Conservation (phyloP, 2,113 vertebrate genomes). For the Oriolus oriolus region DNA sequence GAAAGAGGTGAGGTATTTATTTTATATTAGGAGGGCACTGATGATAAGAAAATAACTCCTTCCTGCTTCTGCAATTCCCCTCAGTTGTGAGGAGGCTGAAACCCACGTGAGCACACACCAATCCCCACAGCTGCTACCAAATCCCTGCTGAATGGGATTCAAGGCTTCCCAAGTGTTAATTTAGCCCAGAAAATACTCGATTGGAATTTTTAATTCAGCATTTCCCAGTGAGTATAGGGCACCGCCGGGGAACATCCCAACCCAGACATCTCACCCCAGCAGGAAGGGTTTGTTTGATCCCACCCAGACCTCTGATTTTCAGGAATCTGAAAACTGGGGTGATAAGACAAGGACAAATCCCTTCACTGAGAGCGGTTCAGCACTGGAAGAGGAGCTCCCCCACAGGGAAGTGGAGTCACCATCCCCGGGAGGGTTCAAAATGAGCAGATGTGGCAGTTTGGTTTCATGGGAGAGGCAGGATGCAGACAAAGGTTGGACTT, state of each 20-base stretch:
- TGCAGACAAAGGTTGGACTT: not conserved
- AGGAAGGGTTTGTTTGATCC: not conserved
- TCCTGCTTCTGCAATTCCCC: not conserved
- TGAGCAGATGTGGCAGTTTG: not conserved
- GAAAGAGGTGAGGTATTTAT: not conserved
- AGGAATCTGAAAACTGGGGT: not conserved
- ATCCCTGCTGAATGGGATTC: not conserved
- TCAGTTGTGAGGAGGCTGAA: not conserved
- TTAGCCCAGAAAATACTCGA: not conserved
- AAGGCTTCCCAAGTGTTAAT: not conserved
- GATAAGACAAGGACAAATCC: not conserved
- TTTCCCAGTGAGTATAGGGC: not conserved
- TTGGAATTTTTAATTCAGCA: not conserved
- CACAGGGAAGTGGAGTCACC: not conserved
- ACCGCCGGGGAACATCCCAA: not conserved
- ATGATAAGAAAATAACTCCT: not conserved
- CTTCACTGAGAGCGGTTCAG: not conserved
- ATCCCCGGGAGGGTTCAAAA: not conserved
- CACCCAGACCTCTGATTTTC: not conserved
- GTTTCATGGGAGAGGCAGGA: not conserved
- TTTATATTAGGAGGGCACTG: not conserved
- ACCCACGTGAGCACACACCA: rapidly evolving
- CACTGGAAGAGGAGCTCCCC: not conserved
- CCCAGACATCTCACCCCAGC: rapidly evolving
- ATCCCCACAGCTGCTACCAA: not conserved